Base-by-base conservation (phyloP, 2,113 vertebrate species). In the Archocentrus centrarchus region DNA sequence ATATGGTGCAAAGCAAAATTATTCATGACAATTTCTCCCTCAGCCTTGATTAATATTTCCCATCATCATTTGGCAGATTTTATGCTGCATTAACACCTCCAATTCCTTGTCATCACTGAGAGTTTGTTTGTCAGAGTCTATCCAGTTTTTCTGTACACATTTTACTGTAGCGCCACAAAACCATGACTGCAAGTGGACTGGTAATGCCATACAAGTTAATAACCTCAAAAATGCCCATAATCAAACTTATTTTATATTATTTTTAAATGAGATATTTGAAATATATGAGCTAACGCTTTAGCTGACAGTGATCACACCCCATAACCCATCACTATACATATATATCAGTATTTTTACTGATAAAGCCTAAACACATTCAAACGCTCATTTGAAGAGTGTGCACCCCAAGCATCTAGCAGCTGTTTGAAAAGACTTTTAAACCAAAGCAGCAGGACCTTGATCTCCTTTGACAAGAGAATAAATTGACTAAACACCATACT, bases 11-110 rank as follows among this genome's bases (percentile, higher is more conserved):
- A 78, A 64, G 68, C 27, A 82, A 85, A 90, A 83, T 88, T 27
- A 90, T 90, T 88, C 63, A 91, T 82, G 37, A 91, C 68, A 32
- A 66, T 82, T 78, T 79, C 68, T 86, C 58, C 39, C 75, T 75
- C 75, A 27, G 80, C 61, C 4, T 70, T 24, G 14, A 73, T 86
- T 77, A 59, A 75, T 70, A 59, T 81, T 76, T 75, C 50, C 41
- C 35, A 61, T 77, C 78, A 78, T 15, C 47, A 78, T 79, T 86
- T 85, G 55, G 50, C 57, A 81, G 63, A 58, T 86, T 91, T 87
- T 59, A 85, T 86, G 82, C 62, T 63, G 81, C 80, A 62, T 84
- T 60, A 84, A 85, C 79, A 85, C 75, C 68, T 85, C 57, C 63
- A 63, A 76, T 78, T 88, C 41, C 63, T 73, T 83, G 59, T 75